Evolutionary conservation across 2,113 vertebrate genomes (phyloP).

Genomic region (Aramus guarauna): DNA sequence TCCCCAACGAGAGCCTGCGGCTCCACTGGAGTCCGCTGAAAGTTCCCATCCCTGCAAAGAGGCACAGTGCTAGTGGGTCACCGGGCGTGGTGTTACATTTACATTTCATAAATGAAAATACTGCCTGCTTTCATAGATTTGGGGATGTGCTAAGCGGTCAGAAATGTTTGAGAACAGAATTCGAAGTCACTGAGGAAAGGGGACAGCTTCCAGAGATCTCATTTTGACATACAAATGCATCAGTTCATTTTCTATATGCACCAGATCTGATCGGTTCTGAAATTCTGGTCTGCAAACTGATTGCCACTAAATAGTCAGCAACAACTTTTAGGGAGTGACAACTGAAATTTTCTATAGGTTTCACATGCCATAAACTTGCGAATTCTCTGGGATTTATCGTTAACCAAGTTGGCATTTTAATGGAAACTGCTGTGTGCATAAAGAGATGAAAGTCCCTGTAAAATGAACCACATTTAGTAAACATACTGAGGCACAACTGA

Average conservation of each 20-base stretch:
- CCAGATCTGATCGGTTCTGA: fast-evolving
- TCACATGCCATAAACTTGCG: not conserved
- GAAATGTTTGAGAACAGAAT: not conserved
- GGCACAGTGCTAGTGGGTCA: fast-evolving
- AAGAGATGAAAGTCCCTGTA: not conserved
- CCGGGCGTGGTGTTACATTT: not conserved
- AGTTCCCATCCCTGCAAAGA: not conserved
- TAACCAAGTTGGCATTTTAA: not conserved
- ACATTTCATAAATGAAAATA: not conserved
- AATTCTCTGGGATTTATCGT: not conserved
- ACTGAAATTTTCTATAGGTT: not conserved
- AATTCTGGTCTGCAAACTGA: not conserved
- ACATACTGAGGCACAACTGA: not conserved
- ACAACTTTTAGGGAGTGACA: not conserved
- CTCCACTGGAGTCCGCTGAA: not conserved
- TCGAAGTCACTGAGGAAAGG: not conserved
- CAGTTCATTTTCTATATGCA: not conserved
- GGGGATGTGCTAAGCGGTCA: not conserved
- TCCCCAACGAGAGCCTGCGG: not conserved
- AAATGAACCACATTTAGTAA: not conserved
- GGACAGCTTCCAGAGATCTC: not conserved
- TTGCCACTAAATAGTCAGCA: not conserved
- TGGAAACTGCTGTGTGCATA: not conserved
- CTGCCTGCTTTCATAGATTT: fast-evolving
- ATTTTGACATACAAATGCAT: not conserved